Conservation (phyloP, 2,113 vertebrate species). For the Gambusia affinis region DNA sequence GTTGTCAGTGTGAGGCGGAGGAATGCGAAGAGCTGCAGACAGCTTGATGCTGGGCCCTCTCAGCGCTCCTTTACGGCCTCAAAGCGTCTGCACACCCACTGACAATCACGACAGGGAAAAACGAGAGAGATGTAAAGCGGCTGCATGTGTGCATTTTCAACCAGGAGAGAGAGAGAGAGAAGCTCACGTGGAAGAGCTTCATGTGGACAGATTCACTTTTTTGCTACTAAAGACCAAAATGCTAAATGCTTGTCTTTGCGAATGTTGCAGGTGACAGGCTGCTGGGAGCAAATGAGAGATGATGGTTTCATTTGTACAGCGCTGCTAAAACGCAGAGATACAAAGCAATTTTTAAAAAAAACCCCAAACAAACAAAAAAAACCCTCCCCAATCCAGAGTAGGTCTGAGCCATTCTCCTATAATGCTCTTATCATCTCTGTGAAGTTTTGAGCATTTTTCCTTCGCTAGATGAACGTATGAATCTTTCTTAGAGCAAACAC, state of each 20-base stretch:
- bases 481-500: too few species aligned
- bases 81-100: conserved; percentile 33
- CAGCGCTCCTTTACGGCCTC: conserved; percentile 29
- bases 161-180: conserved; percentile 12
- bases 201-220: conserved; percentile 1
- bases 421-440: neutral
- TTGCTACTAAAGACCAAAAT: conserved; percentile 21
- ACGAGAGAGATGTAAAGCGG: conserved; percentile 15
- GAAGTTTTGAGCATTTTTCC: neutral
- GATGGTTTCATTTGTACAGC: neutral
- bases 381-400: neutral
- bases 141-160: neutral
- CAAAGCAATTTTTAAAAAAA: neutral
- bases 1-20: conserved; percentile 39
- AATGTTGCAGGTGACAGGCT: conserved; percentile 13
- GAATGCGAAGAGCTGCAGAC: conserved; percentile 15
- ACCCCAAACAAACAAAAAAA: neutral
- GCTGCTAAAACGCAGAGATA: neutral
- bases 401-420: neutral
- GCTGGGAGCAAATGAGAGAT: conserved; percentile 7
- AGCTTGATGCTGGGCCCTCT: conserved; percentile 40
- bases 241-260: neutral
- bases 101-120: conserved; percentile 12
- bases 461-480: too few species aligned
- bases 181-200: conserved; percentile 9